Evolutionary conservation across 2,888 invertebrate species (phyloP).

Genomic region (Papilio gigon): DNA sequence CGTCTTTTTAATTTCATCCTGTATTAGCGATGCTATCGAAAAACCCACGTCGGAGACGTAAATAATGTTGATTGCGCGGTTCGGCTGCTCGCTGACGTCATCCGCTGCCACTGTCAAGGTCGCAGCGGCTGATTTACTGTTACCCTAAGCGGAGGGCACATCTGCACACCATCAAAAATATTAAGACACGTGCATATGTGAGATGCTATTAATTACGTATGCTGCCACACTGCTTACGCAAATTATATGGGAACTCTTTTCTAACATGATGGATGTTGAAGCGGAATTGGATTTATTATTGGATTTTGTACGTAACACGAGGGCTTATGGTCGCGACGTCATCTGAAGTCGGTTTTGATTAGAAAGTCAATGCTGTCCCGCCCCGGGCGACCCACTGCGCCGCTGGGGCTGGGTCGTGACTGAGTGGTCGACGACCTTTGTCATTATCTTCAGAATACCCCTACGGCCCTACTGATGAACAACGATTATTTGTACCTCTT

Average conservation of each 20-base stretch:
- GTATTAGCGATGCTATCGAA: not conserved
- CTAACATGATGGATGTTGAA: not conserved
- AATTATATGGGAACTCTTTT: not conserved
- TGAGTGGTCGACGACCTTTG: conserved; percentile 3
- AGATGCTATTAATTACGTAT: not conserved
- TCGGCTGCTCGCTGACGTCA: conserved; percentile 40
- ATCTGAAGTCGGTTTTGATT: not conserved
- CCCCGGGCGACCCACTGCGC: not conserved
- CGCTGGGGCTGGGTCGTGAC: conserved; percentile 2
- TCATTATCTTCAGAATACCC: not conserved
- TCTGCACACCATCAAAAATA: conserved; percentile 5
- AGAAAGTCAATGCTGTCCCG: not conserved
- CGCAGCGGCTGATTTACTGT: conserved; percentile 25
- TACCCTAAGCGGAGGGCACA: conserved; percentile 25
- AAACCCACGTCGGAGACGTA: conserved; percentile 19
- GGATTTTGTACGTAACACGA: too few species aligned
- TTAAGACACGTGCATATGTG: not conserved
- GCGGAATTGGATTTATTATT: not conserved
- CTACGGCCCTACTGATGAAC: too few species aligned
- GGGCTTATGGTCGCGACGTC: not conserved
- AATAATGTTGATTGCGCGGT: conserved; percentile 20
- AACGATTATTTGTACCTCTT: not conserved
- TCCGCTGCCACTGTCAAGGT: conserved; percentile 42
- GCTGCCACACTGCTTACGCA: not conserved
- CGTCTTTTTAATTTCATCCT: not conserved